Conservation (phyloP, 1,140 invertebrate species). For the Panonychus citri region DNA sequence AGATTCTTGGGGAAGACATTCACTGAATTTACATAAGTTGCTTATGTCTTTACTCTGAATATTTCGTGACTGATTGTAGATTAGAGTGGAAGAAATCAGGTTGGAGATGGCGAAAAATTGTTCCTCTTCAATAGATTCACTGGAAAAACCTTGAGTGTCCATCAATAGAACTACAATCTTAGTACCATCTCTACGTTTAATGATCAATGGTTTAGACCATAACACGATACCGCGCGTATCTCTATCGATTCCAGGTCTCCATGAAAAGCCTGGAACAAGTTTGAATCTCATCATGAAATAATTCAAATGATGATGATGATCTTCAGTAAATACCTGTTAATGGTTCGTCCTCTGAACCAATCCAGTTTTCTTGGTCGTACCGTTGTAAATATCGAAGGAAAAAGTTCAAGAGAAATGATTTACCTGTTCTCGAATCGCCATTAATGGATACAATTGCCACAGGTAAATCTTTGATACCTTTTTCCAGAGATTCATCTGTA, state of each 20-base stretch:
- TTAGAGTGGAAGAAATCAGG: slow-evolving; percentile 18
- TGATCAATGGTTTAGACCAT: slow-evolving; percentile 72
- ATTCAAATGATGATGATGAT: too few species aligned
- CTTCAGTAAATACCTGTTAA: slow-evolving; percentile 21
- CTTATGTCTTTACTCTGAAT: slow-evolving; percentile 31
- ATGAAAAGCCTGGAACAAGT: slow-evolving; percentile 41
- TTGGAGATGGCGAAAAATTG: slow-evolving; percentile 64
- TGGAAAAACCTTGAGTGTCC: slow-evolving; percentile 96
- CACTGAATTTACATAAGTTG: slow-evolving; percentile 41
- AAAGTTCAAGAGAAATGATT: slow-evolving; percentile 77
- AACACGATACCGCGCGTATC: slow-evolving; percentile 80
- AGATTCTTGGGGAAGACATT: slow-evolving; percentile 79
- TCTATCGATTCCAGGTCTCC: slow-evolving; percentile 75
- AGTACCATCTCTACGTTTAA: slow-evolving; percentile 20
- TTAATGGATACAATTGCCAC: slow-evolving; percentile 80
- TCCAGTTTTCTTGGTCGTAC: slow-evolving; percentile 15
- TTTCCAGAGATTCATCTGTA: too few species aligned
- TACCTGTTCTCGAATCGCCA: slow-evolving; percentile 92
- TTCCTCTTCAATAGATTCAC: slow-evolving; percentile 77
- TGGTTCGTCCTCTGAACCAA: slow-evolving; percentile 21
- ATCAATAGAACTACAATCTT: slow-evolving; percentile 47
- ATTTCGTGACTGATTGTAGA: slow-evolving; percentile 31
- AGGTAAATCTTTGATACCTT: slow-evolving; percentile 44
- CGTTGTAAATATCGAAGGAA: slow-evolving; percentile 63
- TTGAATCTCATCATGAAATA: too few species aligned